These are phyloP conservation scores for Albula goreensis DNA, from an alignment of 2,113 vertebrate genomes.

Conservation along the genomic window DNA sequence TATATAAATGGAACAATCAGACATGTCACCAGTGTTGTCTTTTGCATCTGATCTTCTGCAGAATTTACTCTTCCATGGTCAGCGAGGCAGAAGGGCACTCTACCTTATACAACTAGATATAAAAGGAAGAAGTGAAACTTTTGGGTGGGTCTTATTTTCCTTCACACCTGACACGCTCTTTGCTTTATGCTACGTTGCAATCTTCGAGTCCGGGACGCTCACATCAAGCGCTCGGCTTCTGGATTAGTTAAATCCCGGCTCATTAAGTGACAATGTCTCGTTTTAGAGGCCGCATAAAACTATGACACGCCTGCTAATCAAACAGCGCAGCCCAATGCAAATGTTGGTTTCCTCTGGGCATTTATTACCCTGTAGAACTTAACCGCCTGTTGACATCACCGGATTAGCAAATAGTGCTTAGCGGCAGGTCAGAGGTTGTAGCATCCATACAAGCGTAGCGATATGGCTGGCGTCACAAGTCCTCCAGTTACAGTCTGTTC, in stretches of 20 bases:
- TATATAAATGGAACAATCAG: too few species aligned
- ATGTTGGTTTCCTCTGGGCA: constrained; percentile 33
- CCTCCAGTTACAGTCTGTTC: too few species aligned
- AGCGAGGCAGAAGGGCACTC: too few species aligned
- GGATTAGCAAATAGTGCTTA: not conserved
- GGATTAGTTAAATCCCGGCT: not conserved
- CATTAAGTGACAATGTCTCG: not conserved
- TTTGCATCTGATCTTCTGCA: too few species aligned
- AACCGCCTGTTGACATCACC: constrained; percentile 11
- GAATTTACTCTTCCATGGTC: too few species aligned
- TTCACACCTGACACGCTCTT: not conserved
- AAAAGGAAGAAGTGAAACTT: too few species aligned
- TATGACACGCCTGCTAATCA: constrained; percentile 33
- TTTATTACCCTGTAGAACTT: constrained; percentile 20
- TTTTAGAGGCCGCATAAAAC: not conserved
- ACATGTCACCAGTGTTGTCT: too few species aligned
- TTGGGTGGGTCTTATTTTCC: not conserved
- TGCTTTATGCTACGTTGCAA: not conserved
- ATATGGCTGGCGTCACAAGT: too few species aligned
- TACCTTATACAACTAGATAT: too few species aligned
- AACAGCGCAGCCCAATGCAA: constrained; percentile 36
- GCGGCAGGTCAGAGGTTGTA: not conserved
- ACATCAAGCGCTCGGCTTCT: not conserved
- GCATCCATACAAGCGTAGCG: not conserved
- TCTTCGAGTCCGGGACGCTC: not conserved